Conservation (phyloP, 2,113 vertebrate genomes). For the Urocitellus parryii region DNA sequence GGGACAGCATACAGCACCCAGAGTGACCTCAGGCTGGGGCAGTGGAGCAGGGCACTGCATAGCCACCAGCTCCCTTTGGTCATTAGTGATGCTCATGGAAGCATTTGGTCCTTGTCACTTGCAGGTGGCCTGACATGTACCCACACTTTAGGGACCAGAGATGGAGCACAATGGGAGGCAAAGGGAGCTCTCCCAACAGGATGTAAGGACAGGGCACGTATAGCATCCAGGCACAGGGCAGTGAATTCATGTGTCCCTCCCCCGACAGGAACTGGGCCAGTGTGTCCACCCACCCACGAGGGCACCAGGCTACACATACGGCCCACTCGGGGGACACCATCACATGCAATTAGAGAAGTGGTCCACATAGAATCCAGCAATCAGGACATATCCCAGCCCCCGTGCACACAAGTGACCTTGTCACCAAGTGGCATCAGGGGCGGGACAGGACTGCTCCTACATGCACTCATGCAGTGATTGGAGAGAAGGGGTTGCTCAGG, state of each 20-base stretch:
- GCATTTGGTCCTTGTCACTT: too few species aligned
- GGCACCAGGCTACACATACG: too few species aligned
- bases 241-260: not conserved
- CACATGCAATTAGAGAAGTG: fast-evolving
- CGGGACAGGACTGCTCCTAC: fast-evolving
- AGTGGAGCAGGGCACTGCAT: not conserved
- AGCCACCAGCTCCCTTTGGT: fast-evolving
- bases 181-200: not conserved
- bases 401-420: not conserved
- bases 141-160: too few species aligned
- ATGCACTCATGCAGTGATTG: not conserved
- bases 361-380: not conserved
- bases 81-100: not conserved
- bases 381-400: not conserved
- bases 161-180: not conserved
- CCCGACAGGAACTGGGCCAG: not conserved
- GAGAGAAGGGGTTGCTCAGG: not conserved
- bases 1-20: not conserved
- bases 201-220: not conserved
- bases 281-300: fast-evolving
- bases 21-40: not conserved
- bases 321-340: not conserved
- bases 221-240: not conserved
- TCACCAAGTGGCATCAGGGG: too few species aligned
- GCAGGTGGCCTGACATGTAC: too few species aligned